phyloP scores from a whole-genome alignment of 2,113 vertebrate genomes.

The Istiophorus platypterus region DNA sequence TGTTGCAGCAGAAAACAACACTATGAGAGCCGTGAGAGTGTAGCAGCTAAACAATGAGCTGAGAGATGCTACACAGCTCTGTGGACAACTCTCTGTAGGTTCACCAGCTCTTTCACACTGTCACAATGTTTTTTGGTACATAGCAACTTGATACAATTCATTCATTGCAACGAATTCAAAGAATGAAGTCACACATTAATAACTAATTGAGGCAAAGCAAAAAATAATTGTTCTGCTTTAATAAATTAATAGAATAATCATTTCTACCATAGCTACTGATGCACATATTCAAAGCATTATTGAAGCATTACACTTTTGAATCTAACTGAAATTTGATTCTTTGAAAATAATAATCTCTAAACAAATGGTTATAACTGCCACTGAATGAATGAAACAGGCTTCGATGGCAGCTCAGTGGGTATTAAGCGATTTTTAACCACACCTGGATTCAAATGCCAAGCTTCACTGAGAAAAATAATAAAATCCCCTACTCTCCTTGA shows the following conservation, averaged over 20 bases:
- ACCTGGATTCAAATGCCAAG: background rate
- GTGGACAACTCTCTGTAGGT: no score
- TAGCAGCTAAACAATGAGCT: no score
- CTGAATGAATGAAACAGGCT: background rate
- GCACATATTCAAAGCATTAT: background rate
- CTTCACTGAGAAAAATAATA: background rate
- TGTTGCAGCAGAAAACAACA: no score
- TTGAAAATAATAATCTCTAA: background rate
- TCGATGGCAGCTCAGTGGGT: background rate
- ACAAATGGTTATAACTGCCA: background rate
- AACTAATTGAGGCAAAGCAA: background rate
- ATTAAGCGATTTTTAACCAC: background rate
- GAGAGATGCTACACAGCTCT: no score
- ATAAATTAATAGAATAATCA: background rate
- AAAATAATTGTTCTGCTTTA: no score
- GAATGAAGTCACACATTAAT: background rate
- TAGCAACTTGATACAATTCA: background rate
- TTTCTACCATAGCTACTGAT: background rate
- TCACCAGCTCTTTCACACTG: no score
- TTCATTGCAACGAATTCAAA: no score
- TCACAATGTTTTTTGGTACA: no score
- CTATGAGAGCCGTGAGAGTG: no score
- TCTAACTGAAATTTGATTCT: background rate
- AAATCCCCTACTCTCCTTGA: background rate
- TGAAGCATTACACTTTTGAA: background rate